phyloP scores from a whole-genome alignment of 2,888 invertebrate genomes.

The Calephelis perditalis region DNA sequence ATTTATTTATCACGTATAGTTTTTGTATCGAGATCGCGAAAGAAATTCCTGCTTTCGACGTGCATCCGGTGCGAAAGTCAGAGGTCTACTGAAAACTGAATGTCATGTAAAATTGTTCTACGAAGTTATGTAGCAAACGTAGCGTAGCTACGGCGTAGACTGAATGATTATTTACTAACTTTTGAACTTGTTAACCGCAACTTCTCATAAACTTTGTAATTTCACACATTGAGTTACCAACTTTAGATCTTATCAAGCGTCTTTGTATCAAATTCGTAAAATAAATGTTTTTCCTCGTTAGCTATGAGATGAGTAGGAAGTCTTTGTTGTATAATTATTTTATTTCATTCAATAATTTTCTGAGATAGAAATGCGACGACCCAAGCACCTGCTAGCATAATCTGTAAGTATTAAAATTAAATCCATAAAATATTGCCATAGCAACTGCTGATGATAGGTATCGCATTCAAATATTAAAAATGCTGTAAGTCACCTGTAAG shows the following conservation, averaged over 20 bases:
- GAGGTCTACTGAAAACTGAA: slow-evolving; percentile 13
- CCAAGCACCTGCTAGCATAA: too few species aligned
- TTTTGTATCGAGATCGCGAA: slow-evolving; percentile 5
- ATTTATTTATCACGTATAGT: slow-evolving; percentile 3
- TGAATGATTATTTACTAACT: slow-evolving; percentile 12
- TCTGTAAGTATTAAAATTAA: too few species aligned
- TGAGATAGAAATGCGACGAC: too few species aligned
- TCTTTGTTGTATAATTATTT: too few species aligned
- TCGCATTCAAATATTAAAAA: too few species aligned
- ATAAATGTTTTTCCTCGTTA: too few species aligned
- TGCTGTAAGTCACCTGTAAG: too few species aligned
- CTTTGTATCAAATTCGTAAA: neutral
- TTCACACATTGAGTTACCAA: neutral
- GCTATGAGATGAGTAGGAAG: too few species aligned
- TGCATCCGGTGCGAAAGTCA: slow-evolving; percentile 12
- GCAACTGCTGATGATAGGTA: too few species aligned
- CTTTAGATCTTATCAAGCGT: neutral
- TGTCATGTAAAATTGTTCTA: slow-evolving; percentile 10
- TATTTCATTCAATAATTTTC: too few species aligned
- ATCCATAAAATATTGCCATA: too few species aligned
- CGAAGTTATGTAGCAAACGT: slow-evolving; percentile 6
- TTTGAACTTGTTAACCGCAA: slow-evolving; percentile 3
- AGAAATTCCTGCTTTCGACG: slow-evolving; percentile 11
- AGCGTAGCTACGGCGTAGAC: slow-evolving; percentile 8
- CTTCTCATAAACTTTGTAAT: slow-evolving; percentile 1